Conservation (phyloP, 2,888 invertebrate genomes). For the Coleophora flavipennella region DNA sequence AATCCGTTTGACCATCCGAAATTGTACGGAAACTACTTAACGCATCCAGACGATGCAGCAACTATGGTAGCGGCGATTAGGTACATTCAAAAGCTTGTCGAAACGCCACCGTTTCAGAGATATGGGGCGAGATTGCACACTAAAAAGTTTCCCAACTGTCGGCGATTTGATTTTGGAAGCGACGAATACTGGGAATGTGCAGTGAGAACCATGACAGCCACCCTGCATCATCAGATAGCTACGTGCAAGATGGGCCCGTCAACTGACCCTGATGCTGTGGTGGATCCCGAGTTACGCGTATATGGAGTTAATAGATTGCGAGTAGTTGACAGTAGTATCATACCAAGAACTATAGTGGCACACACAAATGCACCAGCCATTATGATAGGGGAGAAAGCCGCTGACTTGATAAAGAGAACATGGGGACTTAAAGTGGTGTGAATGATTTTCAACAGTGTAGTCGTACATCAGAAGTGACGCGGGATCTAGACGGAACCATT, state of each 20-base stretch:
- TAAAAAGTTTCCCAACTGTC: conserved; percentile 70
- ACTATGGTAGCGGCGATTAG: conserved; percentile 73
- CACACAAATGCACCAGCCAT: conserved; percentile 79
- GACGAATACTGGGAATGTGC: conserved; percentile 80
- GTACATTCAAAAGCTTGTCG: conserved; percentile 68
- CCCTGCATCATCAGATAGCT: conserved; percentile 78
- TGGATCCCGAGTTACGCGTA: conserved; percentile 75
- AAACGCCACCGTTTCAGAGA: conserved; percentile 71
- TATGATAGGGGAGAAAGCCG: conserved; percentile 82
- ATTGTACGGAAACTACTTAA: conserved; percentile 82
- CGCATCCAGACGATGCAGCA: conserved; percentile 72
- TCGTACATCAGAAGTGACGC: too few relatives aligned
- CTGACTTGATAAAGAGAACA: conserved; percentile 72
- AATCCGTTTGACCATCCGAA: conserved; percentile 78
- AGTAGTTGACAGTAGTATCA: conserved; percentile 79
- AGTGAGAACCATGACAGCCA: conserved; percentile 71
- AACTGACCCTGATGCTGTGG: conserved; percentile 72
- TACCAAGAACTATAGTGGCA: conserved; percentile 76
- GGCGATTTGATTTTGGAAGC: conserved; percentile 59
- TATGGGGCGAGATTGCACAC: conserved; percentile 72
- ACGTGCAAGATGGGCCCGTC: conserved; percentile 80
- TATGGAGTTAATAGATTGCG: conserved; percentile 74
- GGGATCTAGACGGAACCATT: too few relatives aligned
- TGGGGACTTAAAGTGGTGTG: conserved; percentile 45
- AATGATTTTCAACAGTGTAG: too few relatives aligned